Evolutionary conservation across 2,888 invertebrate genomes (phyloP).

Genomic region (Notocelia uddmanniana): DNA sequence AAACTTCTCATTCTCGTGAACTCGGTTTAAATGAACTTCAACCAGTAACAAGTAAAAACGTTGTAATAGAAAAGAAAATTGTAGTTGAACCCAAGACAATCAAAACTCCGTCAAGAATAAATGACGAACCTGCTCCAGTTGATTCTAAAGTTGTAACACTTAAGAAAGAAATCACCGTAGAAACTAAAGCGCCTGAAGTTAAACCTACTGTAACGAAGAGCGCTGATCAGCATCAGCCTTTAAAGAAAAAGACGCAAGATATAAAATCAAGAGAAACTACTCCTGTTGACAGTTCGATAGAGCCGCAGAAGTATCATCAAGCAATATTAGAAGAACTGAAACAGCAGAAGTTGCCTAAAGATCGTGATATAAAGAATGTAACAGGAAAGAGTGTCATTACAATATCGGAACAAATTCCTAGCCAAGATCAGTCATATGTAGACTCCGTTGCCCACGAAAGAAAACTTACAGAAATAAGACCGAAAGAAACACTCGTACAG

Average conservation of each 20-base stretch:
- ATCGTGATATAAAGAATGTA: slow-evolving; percentile 8
- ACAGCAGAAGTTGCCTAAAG: slow-evolving; percentile 25
- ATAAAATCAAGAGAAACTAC: slow-evolving; percentile 3
- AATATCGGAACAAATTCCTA: not conserved
- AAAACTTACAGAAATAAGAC: not conserved
- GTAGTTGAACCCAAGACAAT: slow-evolving; percentile 33
- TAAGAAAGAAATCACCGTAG: slow-evolving; percentile 11
- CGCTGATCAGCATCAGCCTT: not conserved
- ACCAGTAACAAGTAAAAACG: slow-evolving; percentile 48
- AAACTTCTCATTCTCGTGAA: slow-evolving; percentile 14
- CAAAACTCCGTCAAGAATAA: slow-evolving; percentile 29
- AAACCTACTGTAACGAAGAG: slow-evolving; percentile 7
- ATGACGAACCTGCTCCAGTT: slow-evolving; percentile 44
- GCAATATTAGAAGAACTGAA: slow-evolving; percentile 11
- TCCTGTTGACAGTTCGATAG: slow-evolving; percentile 15
- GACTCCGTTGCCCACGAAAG: slow-evolving; percentile 9
- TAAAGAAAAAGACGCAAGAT: slow-evolving; percentile 13
- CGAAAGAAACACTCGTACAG: not conserved
- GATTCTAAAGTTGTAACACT: slow-evolving; percentile 51
- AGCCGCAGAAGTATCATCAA: slow-evolving; percentile 2
- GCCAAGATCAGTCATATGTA: not conserved
- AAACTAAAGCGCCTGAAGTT: slow-evolving; percentile 4
- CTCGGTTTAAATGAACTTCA: slow-evolving; percentile 2
- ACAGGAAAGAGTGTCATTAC: slow-evolving; percentile 4
- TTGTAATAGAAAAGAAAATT: slow-evolving; percentile 49